Evolutionary conservation across 1,140 invertebrate species (phyloP), one percentile per base, ranked within the genome.

Genomic region (Procambarus virginalis): DNA sequence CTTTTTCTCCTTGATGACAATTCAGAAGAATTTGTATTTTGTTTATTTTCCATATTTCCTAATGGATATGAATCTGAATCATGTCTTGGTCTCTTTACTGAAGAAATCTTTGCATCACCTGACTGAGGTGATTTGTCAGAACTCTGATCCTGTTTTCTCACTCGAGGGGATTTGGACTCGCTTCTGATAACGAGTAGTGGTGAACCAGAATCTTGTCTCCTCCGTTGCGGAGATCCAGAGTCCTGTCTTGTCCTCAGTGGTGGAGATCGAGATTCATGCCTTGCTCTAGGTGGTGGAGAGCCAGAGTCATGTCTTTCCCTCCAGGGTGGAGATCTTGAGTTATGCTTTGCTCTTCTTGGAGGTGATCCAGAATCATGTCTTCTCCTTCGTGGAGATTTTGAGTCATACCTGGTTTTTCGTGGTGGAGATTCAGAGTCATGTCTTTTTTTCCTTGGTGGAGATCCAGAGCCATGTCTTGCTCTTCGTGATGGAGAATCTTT

Each of bases 241-340:
- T 89, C 58, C 34, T 87, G 84, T 73, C 60, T 77, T 48, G 20
- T 58, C 49, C 89, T 79, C 51, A 12, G 45, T 46, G 89, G 75
- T 68, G 83, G 76, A 34, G 79, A 73, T 73, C 68, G 34, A 60
- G 84, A 80, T 14, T 81, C 76, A 22, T 84, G 87, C 76, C 92
- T 86, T 79, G 45, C 64, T n/a, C 60, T 76, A 14, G 49, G 49
- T 17, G 84, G 60, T 55, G 85, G 79, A 22, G 82, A 78, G 14
- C 80, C 51, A 55, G 85, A 89, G 60, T 92, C 89, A 75, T 92
- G 68, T 68, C 84, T 87, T 17, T 3, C 83, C 78, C 91, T 83
- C 77, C 64, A 58, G 48, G 82, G 70, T 14, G 82, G 87, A 84
- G 91, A 80, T n/a, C 68, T 48, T 64, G 91, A 89, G 68, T 84